Conservation (phyloP, 2,888 invertebrate genomes). For the Tryphoninae sp. region DNA sequence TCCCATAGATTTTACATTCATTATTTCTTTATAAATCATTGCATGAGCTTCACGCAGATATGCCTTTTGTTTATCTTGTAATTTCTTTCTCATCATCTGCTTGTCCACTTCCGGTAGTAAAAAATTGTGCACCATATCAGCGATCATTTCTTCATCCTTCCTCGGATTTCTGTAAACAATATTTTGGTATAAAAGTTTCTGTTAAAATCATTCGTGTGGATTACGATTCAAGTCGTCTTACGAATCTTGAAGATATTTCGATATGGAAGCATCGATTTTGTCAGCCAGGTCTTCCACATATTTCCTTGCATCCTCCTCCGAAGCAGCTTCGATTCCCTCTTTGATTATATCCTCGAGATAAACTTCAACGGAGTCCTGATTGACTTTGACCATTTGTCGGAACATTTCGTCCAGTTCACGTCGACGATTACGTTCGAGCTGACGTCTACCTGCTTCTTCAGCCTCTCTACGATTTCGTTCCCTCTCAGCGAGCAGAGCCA, state of each 20-base stretch:
- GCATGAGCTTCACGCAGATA: constrained; percentile 80
- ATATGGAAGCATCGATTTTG: constrained; percentile 83
- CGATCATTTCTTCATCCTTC: constrained; percentile 73
- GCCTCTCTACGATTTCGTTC: constrained; percentile 90
- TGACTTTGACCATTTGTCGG: constrained; percentile 85
- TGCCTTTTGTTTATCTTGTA: constrained; percentile 78
- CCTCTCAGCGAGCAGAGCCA: constrained; percentile 89
- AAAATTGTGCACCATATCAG: constrained; percentile 79
- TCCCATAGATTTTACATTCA: constrained; percentile 59
- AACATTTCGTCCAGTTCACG: constrained; percentile 91
- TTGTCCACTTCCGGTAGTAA: constrained; percentile 81
- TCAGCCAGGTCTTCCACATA: constrained; percentile 83
- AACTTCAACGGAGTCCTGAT: constrained; percentile 84
- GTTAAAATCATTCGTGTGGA: neutral
- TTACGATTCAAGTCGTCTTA: constrained; percentile 67
- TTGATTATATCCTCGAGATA: constrained; percentile 86
- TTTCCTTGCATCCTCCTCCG: constrained; percentile 83
- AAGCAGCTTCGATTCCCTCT: constrained; percentile 84
- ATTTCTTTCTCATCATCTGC: constrained; percentile 78
- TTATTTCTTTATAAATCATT: constrained; percentile 76
- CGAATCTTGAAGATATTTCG: constrained; percentile 79
- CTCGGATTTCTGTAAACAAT: constrained; percentile 45
- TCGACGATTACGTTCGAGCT: constrained; percentile 88
- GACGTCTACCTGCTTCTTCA: constrained; percentile 89
- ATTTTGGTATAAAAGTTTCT: neutral